Conservation (phyloP, 2,888 invertebrate species). For the Dorcus parallelipipedus region DNA sequence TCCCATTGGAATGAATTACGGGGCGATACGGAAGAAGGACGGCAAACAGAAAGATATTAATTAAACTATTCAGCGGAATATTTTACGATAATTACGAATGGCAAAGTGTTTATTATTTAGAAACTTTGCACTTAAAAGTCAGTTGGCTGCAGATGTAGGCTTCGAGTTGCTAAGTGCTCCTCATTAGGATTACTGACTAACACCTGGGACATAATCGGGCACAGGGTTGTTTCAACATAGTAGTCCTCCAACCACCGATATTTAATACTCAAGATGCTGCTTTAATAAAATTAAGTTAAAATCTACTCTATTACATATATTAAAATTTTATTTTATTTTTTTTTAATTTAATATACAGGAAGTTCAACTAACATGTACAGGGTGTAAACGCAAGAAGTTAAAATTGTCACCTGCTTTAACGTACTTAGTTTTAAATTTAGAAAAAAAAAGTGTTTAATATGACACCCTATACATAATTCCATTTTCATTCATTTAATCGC, state of each 20-base stretch:
- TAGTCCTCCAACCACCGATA: background rate
- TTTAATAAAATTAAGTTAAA: no score
- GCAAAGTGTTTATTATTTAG: conserved; percentile 42
- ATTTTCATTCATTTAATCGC: no score
- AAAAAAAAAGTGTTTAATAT: no score
- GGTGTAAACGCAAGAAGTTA: no score
- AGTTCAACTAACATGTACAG: no score
- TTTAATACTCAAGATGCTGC: background rate
- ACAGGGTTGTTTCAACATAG: conserved; percentile 9
- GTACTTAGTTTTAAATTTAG: no score
- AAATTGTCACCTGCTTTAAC: no score
- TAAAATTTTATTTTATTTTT: no score
- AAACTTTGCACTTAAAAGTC: conserved; percentile 45
- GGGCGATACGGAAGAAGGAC: conserved; percentile 4
- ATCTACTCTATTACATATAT: no score
- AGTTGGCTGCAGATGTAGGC: conserved; percentile 31
- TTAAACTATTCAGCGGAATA: conserved; percentile 30
- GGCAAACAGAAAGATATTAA: conserved; percentile 22
- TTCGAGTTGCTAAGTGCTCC: conserved; percentile 35
- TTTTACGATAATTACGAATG: conserved; percentile 35
- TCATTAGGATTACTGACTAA: conserved; percentile 31
- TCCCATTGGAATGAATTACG: background rate
- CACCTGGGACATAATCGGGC: conserved; percentile 31
- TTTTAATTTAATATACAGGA: no score
- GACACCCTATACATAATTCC: no score